Evolutionary conservation across 2,113 vertebrate species (phyloP).

Genomic region (Dipodomys stephensi): DNA sequence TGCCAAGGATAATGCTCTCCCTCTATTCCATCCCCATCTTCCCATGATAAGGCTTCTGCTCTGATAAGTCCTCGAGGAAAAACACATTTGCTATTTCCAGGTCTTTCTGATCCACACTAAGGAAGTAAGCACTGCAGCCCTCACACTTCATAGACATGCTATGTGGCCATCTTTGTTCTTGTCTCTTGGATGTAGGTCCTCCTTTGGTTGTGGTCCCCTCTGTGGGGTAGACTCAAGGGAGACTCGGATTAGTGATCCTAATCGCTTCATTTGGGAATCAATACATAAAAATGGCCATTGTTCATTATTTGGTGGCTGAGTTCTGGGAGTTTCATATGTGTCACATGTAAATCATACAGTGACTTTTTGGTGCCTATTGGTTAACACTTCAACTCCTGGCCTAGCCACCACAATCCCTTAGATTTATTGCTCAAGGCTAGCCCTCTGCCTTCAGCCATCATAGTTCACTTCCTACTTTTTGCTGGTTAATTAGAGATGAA

Average conservation of each 20-base stretch:
- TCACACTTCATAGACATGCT: not conserved
- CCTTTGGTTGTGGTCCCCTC: not conserved
- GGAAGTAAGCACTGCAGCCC: not conserved
- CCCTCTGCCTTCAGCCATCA: no score
- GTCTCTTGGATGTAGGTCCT: not conserved
- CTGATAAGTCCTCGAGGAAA: not conserved
- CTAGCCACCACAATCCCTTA: no score
- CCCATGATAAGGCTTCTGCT: not conserved
- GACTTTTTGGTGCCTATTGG: not conserved
- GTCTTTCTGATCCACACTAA: no score
- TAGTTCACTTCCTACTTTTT: no score
- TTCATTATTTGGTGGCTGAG: not conserved
- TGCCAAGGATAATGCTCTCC: not conserved
- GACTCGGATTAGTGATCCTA: not conserved
- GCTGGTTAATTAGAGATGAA: no score
- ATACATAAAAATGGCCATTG: not conserved
- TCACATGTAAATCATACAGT: not conserved
- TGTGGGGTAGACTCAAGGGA: not conserved
- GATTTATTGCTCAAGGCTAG: no score
- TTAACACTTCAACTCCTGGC: no score
- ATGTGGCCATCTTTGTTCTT: accelerated
- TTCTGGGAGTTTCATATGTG: not conserved
- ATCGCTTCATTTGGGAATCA: not conserved
- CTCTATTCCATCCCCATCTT: not conserved
- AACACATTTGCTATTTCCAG: not conserved